A percentile compares a stretch with the other conserved stretches of the same genome.
phyloP scores from a whole-genome alignment of 2,797 vertebrate species.

The Pantherophis alleghaniensis region DNA sequence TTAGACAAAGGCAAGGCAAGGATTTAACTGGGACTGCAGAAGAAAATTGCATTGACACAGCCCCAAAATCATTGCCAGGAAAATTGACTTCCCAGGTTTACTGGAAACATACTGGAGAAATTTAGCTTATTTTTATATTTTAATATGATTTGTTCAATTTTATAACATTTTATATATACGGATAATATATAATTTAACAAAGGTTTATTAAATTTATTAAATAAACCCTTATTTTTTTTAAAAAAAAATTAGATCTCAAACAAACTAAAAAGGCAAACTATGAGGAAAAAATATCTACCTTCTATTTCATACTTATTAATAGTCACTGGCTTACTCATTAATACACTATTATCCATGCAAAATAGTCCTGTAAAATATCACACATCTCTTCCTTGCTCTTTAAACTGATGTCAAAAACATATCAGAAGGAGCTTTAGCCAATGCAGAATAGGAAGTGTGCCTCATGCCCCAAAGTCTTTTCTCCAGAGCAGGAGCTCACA shows the following conservation, averaged over 20 bases:
- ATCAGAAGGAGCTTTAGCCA: background rate
- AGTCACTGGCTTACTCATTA: background rate
- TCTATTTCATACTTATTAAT: background rate
- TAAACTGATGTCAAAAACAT: background rate
- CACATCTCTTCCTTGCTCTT: background rate
- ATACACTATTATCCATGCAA: background rate
- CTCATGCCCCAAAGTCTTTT: background rate
- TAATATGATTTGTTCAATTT: background rate
- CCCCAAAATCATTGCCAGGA: background rate
- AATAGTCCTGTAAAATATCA: background rate
- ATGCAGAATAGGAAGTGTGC: background rate
- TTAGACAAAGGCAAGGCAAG: background rate
- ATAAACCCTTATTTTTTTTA: background rate
- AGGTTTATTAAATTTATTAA: background rate
- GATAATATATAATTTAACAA: too few species aligned
- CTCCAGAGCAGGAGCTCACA: background rate
- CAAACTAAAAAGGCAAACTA: background rate
- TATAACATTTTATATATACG: background rate
- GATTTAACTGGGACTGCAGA: background rate
- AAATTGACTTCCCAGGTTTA: background rate
- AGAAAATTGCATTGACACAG: background rate
- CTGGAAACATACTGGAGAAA: background rate
- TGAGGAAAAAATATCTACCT: background rate
- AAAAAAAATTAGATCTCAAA: background rate
- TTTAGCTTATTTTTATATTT: background rate